These are phyloP conservation scores for Ophion costatus DNA, from an alignment of 2,888 invertebrate genomes.

Conservation along the genomic window DNA sequence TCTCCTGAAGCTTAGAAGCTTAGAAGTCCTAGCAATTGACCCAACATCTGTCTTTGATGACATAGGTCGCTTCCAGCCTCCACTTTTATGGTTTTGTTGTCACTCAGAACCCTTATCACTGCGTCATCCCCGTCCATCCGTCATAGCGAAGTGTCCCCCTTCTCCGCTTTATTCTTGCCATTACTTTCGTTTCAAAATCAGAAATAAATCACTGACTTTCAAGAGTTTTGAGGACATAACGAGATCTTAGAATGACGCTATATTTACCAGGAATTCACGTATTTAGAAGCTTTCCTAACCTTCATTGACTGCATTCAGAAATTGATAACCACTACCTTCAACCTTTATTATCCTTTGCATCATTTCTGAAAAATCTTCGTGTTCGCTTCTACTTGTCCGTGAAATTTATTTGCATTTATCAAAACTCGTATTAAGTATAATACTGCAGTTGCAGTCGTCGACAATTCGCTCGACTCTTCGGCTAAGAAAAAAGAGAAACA, in stretches of 20 bases:
- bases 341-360: not conserved
- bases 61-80: too few relatives aligned
- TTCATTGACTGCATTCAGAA: not conserved
- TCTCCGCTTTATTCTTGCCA: too few relatives aligned
- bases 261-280: not conserved
- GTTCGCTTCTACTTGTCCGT: not conserved
- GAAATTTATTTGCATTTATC: not conserved
- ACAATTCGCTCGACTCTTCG: not conserved
- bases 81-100: too few relatives aligned
- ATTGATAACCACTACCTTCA: not conserved
- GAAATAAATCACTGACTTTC: too few relatives aligned
- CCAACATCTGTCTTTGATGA: too few relatives aligned
- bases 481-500: not conserved
- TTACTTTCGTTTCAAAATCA: too few relatives aligned
- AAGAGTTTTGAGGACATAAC: too few relatives aligned
- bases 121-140: too few relatives aligned
- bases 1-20: not conserved
- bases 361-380: not conserved
- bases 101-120: too few relatives aligned
- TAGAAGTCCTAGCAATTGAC: not conserved
- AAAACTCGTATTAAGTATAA: not conserved
- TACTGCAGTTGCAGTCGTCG: not conserved
- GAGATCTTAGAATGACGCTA: too few relatives aligned
- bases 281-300: not conserved
- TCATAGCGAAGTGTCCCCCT: too few relatives aligned